Evolutionary conservation across 2,113 vertebrate species (phyloP), one percentile per base, ranked within the genome.

Genomic region (Lasiurus cinereus): DNA sequence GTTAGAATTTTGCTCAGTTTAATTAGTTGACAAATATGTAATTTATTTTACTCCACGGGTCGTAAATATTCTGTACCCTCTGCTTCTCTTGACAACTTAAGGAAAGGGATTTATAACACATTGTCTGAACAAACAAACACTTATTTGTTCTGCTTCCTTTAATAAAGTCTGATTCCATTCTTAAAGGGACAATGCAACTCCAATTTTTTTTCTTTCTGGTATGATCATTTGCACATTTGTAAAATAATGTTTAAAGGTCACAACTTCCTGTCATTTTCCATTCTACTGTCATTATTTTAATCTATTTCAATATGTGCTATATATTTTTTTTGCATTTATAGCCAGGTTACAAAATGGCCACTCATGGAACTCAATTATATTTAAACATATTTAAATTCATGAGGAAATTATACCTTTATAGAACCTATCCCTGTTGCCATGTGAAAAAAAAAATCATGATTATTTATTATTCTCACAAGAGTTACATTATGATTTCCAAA

Each of bases 401-500:
- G 6, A 82, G 0, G 43, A 79, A 93, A 59, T 3, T 3, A 70
- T 46, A 15, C 24, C 59, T 93, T 86, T 89, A 33, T 5, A 80
- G 16, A 83, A 48, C 0, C 3, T 46, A 15, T 15, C 9, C 16
- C 50, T 67, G 21, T 73, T 92, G 5, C 64, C 15, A 52, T 56
- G 52, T 73, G 13, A 74, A 67, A 79, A 48, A 46, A 76, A 74
- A 84, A 50, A 6, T 15, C 5, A 21, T 33, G 2, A 24, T 83
- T 66, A 6, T 83, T 82, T 84, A 64, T 94, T 52, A 72, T 39
- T 90, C 93, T 92, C 33, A 39, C 29, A 86, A 79, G 14, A 87
- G 59, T 74, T 59, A 0, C 22, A 56, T 50, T 90, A 5, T 83
- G 36, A 74, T 83, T 80, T 88, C 6, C 8, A 90, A 94, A 91